Conservation (phyloP, 2,797 vertebrate species). For the Petrocephalus schoutedeni region DNA sequence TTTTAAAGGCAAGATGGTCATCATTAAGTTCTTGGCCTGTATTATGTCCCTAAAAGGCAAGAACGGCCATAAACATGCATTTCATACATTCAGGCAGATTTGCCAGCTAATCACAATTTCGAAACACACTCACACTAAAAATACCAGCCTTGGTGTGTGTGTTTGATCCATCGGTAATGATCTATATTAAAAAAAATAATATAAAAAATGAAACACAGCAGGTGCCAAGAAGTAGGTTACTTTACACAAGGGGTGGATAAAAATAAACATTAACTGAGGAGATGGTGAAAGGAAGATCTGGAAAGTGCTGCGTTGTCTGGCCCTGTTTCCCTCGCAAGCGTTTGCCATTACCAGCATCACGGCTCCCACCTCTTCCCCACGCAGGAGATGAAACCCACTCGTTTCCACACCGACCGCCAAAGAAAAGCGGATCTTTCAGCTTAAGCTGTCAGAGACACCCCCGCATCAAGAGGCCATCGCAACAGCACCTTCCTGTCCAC, state of each 20-base stretch:
- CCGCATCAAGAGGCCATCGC: neutral
- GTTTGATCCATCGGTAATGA: slow-evolving; percentile 26
- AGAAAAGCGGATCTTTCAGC: slow-evolving; percentile 17
- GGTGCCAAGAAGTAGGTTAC: slow-evolving; percentile 25
- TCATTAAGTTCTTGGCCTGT: neutral
- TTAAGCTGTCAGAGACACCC: slow-evolving; percentile 23
- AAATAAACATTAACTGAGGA: slow-evolving; percentile 11
- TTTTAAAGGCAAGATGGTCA: neutral
- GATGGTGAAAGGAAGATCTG: neutral
- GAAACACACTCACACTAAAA: neutral
- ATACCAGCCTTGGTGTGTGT: neutral
- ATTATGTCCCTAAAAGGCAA: neutral
- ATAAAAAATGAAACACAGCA: neutral
- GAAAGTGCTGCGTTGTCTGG: neutral
- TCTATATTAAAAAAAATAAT: neutral
- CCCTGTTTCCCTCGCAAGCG: neutral
- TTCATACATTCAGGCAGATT: neutral
- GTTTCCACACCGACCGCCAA: slow-evolving; percentile 8
- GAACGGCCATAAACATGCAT: neutral
- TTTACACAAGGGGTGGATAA: slow-evolving; percentile 5
- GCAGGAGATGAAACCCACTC: slow-evolving; percentile 28
- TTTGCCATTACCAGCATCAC: neutral
- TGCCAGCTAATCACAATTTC: slow-evolving; percentile 6
- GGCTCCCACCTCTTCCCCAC: slow-evolving; percentile 8
- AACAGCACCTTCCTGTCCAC: neutral